Conservation (phyloP, 1,140 invertebrate species). For the Danaus melanippus region DNA sequence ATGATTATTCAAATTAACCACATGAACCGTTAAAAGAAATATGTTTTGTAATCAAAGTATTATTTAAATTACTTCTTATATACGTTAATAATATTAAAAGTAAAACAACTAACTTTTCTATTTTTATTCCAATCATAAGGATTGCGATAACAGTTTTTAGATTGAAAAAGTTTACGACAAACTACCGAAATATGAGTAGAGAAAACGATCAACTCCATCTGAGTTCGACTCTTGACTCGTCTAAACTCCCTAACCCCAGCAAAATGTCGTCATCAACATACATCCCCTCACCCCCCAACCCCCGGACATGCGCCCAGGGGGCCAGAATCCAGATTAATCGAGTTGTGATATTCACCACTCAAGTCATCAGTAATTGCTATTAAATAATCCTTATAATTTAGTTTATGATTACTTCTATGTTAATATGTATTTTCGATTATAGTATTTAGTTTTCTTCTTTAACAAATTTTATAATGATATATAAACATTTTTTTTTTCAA, state of each 20-base stretch:
- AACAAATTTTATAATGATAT: no score
- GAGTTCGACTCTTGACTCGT: conserved; percentile 24
- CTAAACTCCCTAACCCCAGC: conserved; percentile 42
- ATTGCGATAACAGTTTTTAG: not conserved
- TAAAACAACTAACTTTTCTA: no score
- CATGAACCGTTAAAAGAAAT: no score
- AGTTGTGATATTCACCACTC: conserved; percentile 32
- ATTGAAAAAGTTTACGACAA: conserved; percentile 24
- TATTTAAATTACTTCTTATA: no score
- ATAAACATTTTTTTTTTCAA: no score
- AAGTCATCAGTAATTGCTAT: conserved; percentile 24
- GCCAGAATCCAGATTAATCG: conserved; percentile 30
- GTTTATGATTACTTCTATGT: no score
- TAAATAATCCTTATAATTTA: conserved; percentile 6
- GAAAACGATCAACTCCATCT: conserved; percentile 28
- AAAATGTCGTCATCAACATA: conserved; percentile 62
- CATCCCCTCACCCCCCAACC: conserved; percentile 30
- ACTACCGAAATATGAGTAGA: conserved; percentile 24
- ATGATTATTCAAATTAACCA: no score
- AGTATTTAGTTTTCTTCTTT: no score
- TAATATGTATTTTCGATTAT: no score
- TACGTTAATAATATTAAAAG: no score
- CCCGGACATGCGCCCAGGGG: conserved; percentile 44
- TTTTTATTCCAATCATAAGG: no score
- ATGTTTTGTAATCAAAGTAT: no score